Evolutionary conservation across 1,140 invertebrate species (phyloP).

Genomic region (Lepidostoma basale): DNA sequence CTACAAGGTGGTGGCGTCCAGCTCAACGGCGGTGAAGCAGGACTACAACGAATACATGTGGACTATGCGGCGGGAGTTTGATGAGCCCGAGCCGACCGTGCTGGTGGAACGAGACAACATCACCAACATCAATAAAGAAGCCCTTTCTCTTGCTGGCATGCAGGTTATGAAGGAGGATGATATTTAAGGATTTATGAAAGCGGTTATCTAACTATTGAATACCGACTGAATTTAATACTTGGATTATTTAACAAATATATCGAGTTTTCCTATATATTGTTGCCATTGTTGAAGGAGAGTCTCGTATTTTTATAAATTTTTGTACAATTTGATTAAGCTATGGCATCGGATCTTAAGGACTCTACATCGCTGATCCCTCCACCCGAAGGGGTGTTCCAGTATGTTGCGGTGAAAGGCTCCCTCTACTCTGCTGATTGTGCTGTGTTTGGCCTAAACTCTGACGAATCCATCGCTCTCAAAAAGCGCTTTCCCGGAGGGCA

Average conservation of each 20-base stretch:
- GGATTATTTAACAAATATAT: too few relatives aligned
- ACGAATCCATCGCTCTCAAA: slow-evolving; percentile 69
- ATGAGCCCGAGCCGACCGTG: slow-evolving; percentile 75
- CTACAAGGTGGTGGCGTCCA: slow-evolving; percentile 84
- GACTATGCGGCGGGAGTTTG: slow-evolving; percentile 88
- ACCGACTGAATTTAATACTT: too few relatives aligned
- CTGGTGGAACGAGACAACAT: slow-evolving; percentile 66
- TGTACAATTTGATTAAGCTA: not conserved
- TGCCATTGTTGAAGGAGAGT: not conserved
- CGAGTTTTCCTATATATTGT: too few relatives aligned
- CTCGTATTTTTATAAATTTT: not conserved
- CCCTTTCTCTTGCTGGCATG: slow-evolving; percentile 54
- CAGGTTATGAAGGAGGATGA: slow-evolving; percentile 57
- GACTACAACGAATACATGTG: slow-evolving; percentile 90
- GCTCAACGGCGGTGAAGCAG: slow-evolving; percentile 81
- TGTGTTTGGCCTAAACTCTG: slow-evolving; percentile 73
- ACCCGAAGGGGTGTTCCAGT: slow-evolving; percentile 64
- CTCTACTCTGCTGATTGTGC: slow-evolving; percentile 72
- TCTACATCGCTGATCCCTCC: slow-evolving; percentile 28
- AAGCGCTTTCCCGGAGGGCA: slow-evolving; percentile 70
- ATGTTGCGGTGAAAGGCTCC: slow-evolving; percentile 79
- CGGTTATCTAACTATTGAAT: too few relatives aligned
- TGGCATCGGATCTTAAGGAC: slow-evolving; percentile 11
- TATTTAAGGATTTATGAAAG: slow-evolving; percentile 53
- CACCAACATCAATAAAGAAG: slow-evolving; percentile 65